Evolutionary conservation across 1,140 invertebrate species (phyloP).

Genomic region (Adelges cooleyi): DNA sequence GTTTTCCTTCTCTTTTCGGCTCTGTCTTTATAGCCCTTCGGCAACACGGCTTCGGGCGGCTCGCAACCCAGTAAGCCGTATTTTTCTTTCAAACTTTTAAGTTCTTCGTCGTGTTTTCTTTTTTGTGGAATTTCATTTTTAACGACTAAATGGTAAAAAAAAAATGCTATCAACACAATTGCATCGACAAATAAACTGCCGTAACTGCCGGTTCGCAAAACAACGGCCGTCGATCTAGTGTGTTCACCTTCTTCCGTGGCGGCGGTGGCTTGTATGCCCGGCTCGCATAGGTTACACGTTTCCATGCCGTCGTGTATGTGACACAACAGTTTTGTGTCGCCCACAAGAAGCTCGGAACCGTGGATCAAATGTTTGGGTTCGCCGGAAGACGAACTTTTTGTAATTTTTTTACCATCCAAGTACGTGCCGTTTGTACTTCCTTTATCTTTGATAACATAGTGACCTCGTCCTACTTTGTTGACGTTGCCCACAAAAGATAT

Average conservation of each 20-base stretch:
- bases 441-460: conserved; percentile 62
- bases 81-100: conserved; percentile 67
- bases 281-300: conserved; percentile 83
- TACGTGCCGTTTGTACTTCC: conserved; percentile 80
- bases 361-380: conserved; percentile 51
- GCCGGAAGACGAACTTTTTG: conserved; percentile 57
- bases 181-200: too few relatives aligned
- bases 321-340: conserved; percentile 62
- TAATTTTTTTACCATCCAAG: conserved; percentile 64
- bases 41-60: conserved; percentile 31
- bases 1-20: conserved; percentile 59
- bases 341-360: conserved; percentile 59
- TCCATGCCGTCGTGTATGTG: conserved; percentile 75
- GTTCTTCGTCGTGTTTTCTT: conserved; percentile 53
- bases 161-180: too few relatives aligned
- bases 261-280: conserved; percentile 46
- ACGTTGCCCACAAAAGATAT: conserved; percentile 43
- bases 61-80: conserved; percentile 51
- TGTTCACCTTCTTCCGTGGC: not conserved
- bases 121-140: conserved; percentile 33
- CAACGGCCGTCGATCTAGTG: too few relatives aligned
- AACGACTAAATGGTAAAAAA: not conserved
- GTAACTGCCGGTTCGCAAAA: too few relatives aligned
- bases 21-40: conserved; percentile 56
- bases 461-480: conserved; percentile 42